Evolutionary conservation across 2,888 invertebrate genomes (phyloP).

Genomic region (Hirtodrosophila confusa): DNA sequence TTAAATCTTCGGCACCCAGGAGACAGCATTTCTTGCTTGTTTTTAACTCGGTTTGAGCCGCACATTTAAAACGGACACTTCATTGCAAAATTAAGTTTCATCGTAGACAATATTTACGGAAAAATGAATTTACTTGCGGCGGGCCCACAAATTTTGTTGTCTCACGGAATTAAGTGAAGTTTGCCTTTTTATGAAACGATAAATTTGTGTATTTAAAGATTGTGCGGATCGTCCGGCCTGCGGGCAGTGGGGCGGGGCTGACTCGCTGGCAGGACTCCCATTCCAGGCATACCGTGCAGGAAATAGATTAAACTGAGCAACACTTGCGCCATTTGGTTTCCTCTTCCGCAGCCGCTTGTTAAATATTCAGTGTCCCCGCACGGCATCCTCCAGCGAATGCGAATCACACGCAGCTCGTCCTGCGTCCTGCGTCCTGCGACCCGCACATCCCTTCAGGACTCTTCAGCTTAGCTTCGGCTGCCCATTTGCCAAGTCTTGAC

Average conservation of each 20-base stretch:
- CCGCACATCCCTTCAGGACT: not conserved
- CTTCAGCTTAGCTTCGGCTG: conserved; percentile 23
- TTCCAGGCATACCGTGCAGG: conserved; percentile 42
- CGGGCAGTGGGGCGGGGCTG: not conserved
- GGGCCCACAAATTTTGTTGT: conserved; percentile 34
- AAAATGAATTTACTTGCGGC: conserved; percentile 48
- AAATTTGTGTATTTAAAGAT: conserved; percentile 81
- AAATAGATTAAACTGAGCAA: conserved; percentile 79
- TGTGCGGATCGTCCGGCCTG: conserved; percentile 49
- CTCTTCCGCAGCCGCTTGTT: conserved; percentile 68
- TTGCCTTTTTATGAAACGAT: conserved; percentile 80
- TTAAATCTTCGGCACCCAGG: no score
- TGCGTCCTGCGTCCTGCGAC: not conserved
- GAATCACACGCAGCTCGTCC: conserved; percentile 52
- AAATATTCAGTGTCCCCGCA: conserved; percentile 63
- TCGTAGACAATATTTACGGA: conserved; percentile 38
- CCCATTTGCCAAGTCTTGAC: conserved; percentile 69
- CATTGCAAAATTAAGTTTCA: conserved; percentile 35
- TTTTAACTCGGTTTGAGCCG: not conserved
- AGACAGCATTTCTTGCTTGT: not conserved
- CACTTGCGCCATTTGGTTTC: conserved; percentile 70
- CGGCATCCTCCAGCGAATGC: conserved; percentile 43
- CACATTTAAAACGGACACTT: conserved; percentile 8
- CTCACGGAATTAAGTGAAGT: conserved; percentile 73
- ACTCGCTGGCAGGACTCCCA: conserved; percentile 8